A percentile compares a stretch with the other conserved stretches of the same genome.
Conservation (phyloP, 1,140 invertebrate species). For the Drosophila ambigua region DNA sequence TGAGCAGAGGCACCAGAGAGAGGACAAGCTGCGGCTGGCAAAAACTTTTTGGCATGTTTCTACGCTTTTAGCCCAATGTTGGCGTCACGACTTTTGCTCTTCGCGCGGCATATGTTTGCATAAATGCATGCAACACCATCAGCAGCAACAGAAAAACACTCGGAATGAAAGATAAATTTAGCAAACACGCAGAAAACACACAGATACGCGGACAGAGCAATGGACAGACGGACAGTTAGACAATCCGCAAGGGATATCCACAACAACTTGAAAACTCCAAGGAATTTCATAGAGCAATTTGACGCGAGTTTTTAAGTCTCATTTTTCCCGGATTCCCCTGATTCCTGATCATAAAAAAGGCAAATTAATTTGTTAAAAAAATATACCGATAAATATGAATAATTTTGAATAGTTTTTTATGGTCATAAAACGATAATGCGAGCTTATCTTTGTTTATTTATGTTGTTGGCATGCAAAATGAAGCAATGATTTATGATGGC, state of each 20-base stretch:
- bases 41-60: conserved; percentile 47
- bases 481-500: conserved; percentile 33
- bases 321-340: too few relatives aligned
- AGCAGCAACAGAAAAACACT: conserved; percentile 16
- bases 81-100: conserved; percentile 43
- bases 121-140: conserved; percentile 59
- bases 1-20: neutral
- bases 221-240: neutral
- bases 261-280: conserved; percentile 4
- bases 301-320: neutral
- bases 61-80: conserved; percentile 30
- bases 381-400: conserved; percentile 36
- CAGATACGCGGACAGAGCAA: neutral
- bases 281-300: conserved; percentile 1
- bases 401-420: conserved; percentile 42
- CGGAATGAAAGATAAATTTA: conserved; percentile 78
- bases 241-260: neutral
- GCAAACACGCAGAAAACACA: conserved; percentile 52
- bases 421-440: conserved; percentile 35
- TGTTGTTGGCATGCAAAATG: neutral
- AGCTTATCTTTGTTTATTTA: conserved; percentile 39
- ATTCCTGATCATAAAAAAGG: too few relatives aligned
- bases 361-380: too few relatives aligned
- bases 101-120: conserved; percentile 76
- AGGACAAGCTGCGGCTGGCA: conserved; percentile 7